Evolutionary conservation across 2,113 vertebrate species (phyloP), one percentile per base, ranked within the genome.

Genomic region (Vulpes vulpes): DNA sequence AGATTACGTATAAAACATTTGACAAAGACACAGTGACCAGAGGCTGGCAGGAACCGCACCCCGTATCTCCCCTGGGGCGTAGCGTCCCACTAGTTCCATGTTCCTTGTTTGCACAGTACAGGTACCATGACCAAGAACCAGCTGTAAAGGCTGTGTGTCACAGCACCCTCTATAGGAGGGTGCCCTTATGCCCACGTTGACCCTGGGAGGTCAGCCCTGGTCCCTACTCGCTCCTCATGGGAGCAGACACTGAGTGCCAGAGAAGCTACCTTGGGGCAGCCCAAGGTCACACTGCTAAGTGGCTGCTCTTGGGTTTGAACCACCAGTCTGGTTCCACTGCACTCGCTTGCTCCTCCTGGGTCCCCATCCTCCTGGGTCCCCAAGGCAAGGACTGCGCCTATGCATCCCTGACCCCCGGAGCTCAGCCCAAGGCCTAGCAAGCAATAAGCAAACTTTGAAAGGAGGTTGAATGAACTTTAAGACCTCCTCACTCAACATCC

Each of bases 81-180:
- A 3, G 25, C 12, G 11, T 69, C 67, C 67, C n/a, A 8, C 67
- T 19, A 19, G n/a, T 8, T n/a, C 67, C 32, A 10, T 8, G 38
- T 49, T 43, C 38, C 73, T 43, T 11, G 2, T 25, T 25, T 5
- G 2, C 22, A 3, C 2, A 6, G 38, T 8, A 69, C 16, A 16
- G 1, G 19, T 2, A 8, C 38, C 12, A 11, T 8, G 7, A 27
- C 14, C 7, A 1, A 16, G 49, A 51, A 17, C 43, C 2, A 43
- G 14, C 67, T 2, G 30, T n/a, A 5, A 8, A 14, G 3, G 23
- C 73, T 17, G 25, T 5, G 12, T 49, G 25, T 10, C 3, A 7
- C 43, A 10, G 11, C 49, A 3, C 59, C 38, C 43, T 11, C 35
- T 51, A 23, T 0, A 64, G 23, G 32, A 43, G 38, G 25, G 11